Evolutionary conservation across 1,140 invertebrate species (phyloP), one percentile per base, ranked within the genome.

Genomic region (Philaenus spumarius): DNA sequence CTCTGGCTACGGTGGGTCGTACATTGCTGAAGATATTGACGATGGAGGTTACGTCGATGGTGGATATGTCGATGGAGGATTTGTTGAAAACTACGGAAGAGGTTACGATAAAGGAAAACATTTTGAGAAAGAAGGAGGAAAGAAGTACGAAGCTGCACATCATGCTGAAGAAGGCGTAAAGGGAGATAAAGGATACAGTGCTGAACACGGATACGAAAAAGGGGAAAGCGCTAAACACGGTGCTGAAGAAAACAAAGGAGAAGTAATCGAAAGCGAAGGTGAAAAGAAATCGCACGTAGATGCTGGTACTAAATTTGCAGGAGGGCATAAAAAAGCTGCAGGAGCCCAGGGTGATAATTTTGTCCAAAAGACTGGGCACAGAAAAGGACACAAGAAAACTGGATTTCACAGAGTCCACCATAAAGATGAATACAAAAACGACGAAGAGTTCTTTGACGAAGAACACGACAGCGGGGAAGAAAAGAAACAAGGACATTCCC

Each of bases 371-470:
- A 67, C 66, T 9, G 80, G 79, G 15, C 81, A 83, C 62, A 82
- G 82, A 65, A 84, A 83, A 58, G 82, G 82, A 1, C 81, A 83
- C 66, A 77, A 78, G 22, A 80, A 78, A 61, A 81, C 81, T 62
- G 82, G 81, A 11, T 83, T 81, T 68, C 81, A 82, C 64, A 75
- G 76, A 2, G 82, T 80, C 0, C 80, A 81, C 61, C 80, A 81
- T 60, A 84, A 84, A 58, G 82, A 84, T 64, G 82, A 84, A 64
- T 77, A 78, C 63, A 80, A 81, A 53, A 82, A 82, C 67, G 78
- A 79, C 9, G 80, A 83, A 64, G 81, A 78, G 61, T 84, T 78
- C 72, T 83, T 81, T 58, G 82, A 84, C 55, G 82, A 83, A 62
- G 77, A 78, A n/a, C 78, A 82, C 62, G 80, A 83, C 63, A 80